Evolutionary conservation across 2,888 invertebrate genomes (phyloP).

Genomic region (Polyommatus iphigenia): DNA sequence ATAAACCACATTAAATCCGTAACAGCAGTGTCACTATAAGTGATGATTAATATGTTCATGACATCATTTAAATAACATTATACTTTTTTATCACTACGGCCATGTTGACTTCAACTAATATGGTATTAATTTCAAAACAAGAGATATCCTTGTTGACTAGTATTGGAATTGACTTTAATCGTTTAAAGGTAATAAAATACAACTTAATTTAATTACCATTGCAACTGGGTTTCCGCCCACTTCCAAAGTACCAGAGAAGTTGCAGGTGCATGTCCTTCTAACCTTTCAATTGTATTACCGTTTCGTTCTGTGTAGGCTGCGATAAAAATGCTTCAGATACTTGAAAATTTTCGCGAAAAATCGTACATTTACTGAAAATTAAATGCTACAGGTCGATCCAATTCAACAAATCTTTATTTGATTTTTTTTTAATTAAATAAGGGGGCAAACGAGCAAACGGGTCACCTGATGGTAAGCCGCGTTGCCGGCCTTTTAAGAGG

Average conservation of each 20-base stretch:
- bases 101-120: not conserved
- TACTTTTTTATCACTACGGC: not conserved
- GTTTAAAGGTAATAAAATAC: not conserved
- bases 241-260: not conserved
- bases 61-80: not conserved
- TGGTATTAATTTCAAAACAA: not conserved
- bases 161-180: not conserved
- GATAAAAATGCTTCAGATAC: too few relatives aligned
- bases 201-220: not conserved
- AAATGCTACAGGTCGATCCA: too few relatives aligned
- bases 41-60: not conserved
- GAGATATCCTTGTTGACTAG: not conserved
- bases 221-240: not conserved
- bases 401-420: too few relatives aligned
- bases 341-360: too few relatives aligned
- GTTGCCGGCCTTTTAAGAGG: too few relatives aligned
- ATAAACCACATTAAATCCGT: not conserved
- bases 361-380: too few relatives aligned
- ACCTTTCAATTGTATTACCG: too few relatives aligned
- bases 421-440: too few relatives aligned
- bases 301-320: too few relatives aligned
- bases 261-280: not conserved
- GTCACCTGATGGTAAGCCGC: too few relatives aligned
- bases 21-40: not conserved
- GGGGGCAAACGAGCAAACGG: too few relatives aligned